A percentile compares a stretch with the other conserved stretches of the same genome.
These are phyloP conservation scores for Drosophila formosana DNA, from an alignment of 2,888 invertebrate genomes.

Conservation along the genomic window DNA sequence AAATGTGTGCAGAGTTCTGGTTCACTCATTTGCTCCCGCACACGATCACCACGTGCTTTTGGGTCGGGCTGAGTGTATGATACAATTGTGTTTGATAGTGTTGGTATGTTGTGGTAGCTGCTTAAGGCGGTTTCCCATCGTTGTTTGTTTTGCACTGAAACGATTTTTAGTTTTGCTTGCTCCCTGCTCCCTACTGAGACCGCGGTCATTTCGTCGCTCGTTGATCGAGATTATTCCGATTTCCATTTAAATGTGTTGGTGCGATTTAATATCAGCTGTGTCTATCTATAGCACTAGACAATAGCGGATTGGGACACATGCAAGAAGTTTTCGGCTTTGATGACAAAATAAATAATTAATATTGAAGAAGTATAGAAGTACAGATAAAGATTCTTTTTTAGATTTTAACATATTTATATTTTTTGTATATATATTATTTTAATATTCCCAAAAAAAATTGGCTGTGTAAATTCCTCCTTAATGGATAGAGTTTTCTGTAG, in stretches of 20 bases:
- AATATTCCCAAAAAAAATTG: too few species aligned
- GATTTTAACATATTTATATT: not conserved
- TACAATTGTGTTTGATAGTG: not conserved
- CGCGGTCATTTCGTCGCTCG: constrained; percentile 19
- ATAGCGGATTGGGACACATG: constrained; percentile 22
- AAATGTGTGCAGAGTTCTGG: not conserved
- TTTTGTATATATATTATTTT: constrained; percentile 11
- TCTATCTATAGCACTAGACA: constrained; percentile 69
- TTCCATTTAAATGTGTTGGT: constrained; percentile 32
- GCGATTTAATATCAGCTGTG: constrained; percentile 62
- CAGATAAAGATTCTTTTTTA: too few species aligned
- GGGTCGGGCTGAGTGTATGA: not conserved
- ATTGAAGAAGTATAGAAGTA: constrained; percentile 2
- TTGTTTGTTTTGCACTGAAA: constrained; percentile 22
- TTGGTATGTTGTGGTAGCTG: constrained; percentile 12
- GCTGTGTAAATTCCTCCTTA: too few species aligned
- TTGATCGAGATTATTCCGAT: constrained; percentile 43
- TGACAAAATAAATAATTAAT: constrained; percentile 26
- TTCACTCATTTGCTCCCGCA: not conserved
- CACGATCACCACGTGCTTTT: not conserved
- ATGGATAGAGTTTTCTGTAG: too few species aligned
- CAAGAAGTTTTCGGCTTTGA: constrained; percentile 8
- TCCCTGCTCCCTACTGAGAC: constrained; percentile 23
- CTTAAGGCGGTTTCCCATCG: constrained; percentile 11
- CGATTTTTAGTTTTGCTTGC: constrained; percentile 42